Evolutionary conservation across 2,888 invertebrate genomes (phyloP), one percentile per base, ranked within the genome.

Genomic region (Andrena minutula): DNA sequence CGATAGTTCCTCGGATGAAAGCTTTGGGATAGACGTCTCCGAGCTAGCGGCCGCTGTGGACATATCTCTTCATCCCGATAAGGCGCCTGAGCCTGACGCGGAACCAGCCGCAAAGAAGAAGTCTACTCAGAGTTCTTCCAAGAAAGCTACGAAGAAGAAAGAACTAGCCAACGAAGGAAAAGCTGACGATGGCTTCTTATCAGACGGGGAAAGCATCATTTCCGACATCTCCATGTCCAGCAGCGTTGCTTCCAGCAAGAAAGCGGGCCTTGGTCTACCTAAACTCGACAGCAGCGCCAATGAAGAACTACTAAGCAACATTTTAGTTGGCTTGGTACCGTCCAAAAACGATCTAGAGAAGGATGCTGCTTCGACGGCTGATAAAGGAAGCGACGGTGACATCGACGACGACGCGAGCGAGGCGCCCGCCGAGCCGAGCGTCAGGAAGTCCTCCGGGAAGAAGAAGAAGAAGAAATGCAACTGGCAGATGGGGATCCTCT

Each of bases 1-100:
- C 56, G 92, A 92, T 51, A 91, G 90, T 35, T 93, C 93, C 0
- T 93, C 93, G 0, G 93, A 93, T 41, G 94, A 94, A 58, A 93
- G 93, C 79, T 92, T 92, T 23, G 90, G 89, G 8, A 91, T 92
- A 30, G 93, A 94, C 56, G 90, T 91, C 0, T 91, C 92, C 4
- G 92, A 92, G 28, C 79, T 92, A 23, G 87, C 91, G 0, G 90
- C 90, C 0, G 88, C 90, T 2, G 91, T 92, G 0, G 94, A 93
- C 26, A 92, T 90, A 10, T 92, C 93, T 2, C 78, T 92, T 32
- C 92, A 90, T 79, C 89, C 88, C 0, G 92, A 91, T 23, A 88
- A 88, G n/a, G 77, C 76, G 1, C 30, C 72, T 0, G 87, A 86
- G 61, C 49, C 74, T 7, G 76, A 83, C 0, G 2, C 53, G 1